Percentiles rank a stretch among this genome's conserved stretches.
Conservation (phyloP, 2,113 vertebrate genomes). For the Porphyrio hochstetteri region DNA sequence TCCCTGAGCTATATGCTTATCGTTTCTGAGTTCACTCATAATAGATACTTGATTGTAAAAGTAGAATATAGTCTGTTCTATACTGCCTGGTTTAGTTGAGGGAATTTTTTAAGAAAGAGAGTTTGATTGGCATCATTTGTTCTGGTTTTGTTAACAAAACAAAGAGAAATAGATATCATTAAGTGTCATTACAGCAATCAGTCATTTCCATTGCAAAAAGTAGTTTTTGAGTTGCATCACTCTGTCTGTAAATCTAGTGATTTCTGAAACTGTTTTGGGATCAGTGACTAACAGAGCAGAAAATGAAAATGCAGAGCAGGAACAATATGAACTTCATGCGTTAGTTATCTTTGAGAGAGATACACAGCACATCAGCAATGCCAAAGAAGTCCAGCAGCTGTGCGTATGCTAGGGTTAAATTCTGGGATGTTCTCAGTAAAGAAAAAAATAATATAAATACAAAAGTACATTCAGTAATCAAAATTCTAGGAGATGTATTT, state of each 20-base stretch:
- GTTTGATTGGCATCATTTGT: conserved; percentile 22
- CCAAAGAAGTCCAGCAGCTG: neutral
- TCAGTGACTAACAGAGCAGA: conserved; percentile 23
- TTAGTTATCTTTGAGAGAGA: neutral
- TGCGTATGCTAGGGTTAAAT: neutral
- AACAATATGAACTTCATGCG: neutral
- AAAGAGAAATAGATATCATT: neutral
- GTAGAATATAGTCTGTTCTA: neutral
- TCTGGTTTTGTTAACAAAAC: neutral
- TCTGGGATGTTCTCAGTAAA: neutral
- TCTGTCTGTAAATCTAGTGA: conserved; percentile 5
- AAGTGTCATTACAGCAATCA: conserved; percentile 3
- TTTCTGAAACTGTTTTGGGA: conserved; percentile 44
- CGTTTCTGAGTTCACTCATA: neutral
- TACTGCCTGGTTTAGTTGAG: neutral
- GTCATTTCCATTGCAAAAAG: neutral
- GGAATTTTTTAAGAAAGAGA: neutral
- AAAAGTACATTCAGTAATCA: neutral
- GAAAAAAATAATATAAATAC: neutral
- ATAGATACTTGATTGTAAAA: neutral
- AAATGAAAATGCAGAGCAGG: conserved; percentile 28
- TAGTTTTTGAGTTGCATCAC: neutral
- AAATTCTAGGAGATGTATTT: neutral
- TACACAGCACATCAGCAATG: neutral
- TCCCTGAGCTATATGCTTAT: neutral